Base-by-base conservation (phyloP, 2,797 vertebrate genomes). In the Centropyge bicolor region DNA sequence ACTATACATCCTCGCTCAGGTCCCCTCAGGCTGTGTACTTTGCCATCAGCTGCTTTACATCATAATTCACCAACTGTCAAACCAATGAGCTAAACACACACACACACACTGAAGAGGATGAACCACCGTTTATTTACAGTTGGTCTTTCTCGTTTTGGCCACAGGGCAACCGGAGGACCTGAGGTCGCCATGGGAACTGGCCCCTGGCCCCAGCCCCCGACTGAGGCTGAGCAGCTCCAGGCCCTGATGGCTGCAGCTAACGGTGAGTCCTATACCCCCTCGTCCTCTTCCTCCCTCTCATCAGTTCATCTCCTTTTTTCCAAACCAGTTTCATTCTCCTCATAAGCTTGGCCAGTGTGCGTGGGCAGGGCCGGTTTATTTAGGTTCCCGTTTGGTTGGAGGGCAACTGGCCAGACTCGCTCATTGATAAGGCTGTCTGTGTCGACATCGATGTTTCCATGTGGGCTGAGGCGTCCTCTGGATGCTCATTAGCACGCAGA, bases 211-310 rank as follows among this genome's bases (percentile, higher is more conserved):
- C 98, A 97, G 92, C 98, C 98, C 92, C 98, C 98, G 60, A 98
- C 97, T 74, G 98, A 99, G 88, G 98, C 98, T 0, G 98, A 99
- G 93, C 95, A 98, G 95, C 97, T 99, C 89, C 98, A 99, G 85
- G 98, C 98, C 73, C 96, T 99, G 95, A 99, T 99, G 95, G 94
- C 98, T 67, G 98, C 98, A 72, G 98, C 98, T 60, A 99, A 98
- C 1, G 98, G 98, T 99, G 91, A 95, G 97, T 95, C 60, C 61
- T 16, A 84, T 56, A 81, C 89, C 80, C 56, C 7, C 8, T 59
- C 63, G 46, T 62, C 14, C 43, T 49, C 40, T 52, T 66, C 20
- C 4, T 71, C 40, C 43, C 4, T 73, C 66, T 56, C 11, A 27
- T 65, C 46, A 22, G 8, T 35, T 40, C 61, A 54, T 72, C 24